Evolutionary conservation across 1,140 invertebrate genomes (phyloP).

Genomic region (Carposina sasakii): DNA sequence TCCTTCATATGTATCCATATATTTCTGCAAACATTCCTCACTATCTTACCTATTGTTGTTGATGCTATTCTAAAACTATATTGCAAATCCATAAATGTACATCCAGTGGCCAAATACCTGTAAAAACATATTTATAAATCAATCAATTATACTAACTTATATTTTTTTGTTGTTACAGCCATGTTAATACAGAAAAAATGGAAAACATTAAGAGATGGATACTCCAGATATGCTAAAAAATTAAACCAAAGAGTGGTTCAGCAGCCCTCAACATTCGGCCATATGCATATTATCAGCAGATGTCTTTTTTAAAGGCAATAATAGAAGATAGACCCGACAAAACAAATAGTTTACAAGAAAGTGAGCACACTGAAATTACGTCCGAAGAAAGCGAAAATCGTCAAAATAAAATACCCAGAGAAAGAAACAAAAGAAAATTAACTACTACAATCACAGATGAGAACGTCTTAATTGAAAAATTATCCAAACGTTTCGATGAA

Average conservation of each 20-base stretch:
- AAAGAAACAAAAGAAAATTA: slow-evolving; percentile 22
- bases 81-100: slow-evolving; percentile 39
- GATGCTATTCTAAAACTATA: slow-evolving; percentile 39
- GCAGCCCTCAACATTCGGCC: slow-evolving; percentile 15
- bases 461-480: slow-evolving; percentile 27
- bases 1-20: slow-evolving; percentile 34
- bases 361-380: slow-evolving; percentile 18
- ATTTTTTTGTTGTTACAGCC: slow-evolving; percentile 26
- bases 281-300: slow-evolving; percentile 21
- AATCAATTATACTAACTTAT: slow-evolving; percentile 18
- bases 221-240: slow-evolving; percentile 24
- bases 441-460: slow-evolving; percentile 19
- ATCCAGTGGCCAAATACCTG: slow-evolving; percentile 39
- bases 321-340: slow-evolving; percentile 16
- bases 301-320: slow-evolving; percentile 18
- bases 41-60: slow-evolving; percentile 32
- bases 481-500: slow-evolving; percentile 25
- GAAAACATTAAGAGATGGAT: slow-evolving; percentile 24
- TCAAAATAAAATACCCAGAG: slow-evolving; percentile 22
- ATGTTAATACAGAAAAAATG: slow-evolving; percentile 25
- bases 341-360: slow-evolving; percentile 19
- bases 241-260: slow-evolving; percentile 26
- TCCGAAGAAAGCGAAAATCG: slow-evolving; percentile 17
- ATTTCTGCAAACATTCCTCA: slow-evolving; percentile 32
- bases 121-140: slow-evolving; percentile 27